Base-by-base conservation (phyloP, 2,888 invertebrate species). In the Bellardia pandia region DNA sequence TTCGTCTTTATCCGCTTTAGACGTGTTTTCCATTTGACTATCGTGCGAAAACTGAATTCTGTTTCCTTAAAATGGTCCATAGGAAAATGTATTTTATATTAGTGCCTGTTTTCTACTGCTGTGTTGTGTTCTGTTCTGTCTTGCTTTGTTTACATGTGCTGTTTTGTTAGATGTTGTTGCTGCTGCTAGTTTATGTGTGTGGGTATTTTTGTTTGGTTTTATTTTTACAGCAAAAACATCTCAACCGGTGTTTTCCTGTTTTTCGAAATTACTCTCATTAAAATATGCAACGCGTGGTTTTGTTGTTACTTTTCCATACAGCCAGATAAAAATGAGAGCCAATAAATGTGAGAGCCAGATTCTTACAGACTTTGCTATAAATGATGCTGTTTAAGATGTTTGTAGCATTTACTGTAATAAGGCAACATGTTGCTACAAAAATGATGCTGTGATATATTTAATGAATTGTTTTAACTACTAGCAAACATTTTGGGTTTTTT, bases 191-290 rank as follows among this genome's bases (percentile, higher is more conserved):
- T 33, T 62, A 9, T 33, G 33, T 74, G 76, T 66, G 51, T 77
- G 60, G 45, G 62, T 56, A 75, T 69, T 75, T 81, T 33, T 76
- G 40, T 75, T 64, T 80, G 7, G 48, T 13, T 76, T 66, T 13
- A 56, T 11, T 81, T 66, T 74, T 30, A 68, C 37, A 48, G 11
- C 4, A 48, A 33, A 51, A 76, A 68, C 48, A 82, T 78, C 78
- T 82, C 85, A 87, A 78, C 87, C 87, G 87, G 87, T 87, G 78
- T 87, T 87, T 86, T 87, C 56, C 58, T 60, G 56, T 84, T 62
- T 69, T 76, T 60, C 8, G 5, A 79, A 60, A 16, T 11, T 51
- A 30, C 85, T 85, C 87, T 82, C 78, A 45, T n/a, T 14, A 11
- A 53, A 11, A 64, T 56, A 87, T 87, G 87, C 85, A 87, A 85